phyloP scores from a whole-genome alignment of 2,888 invertebrate genomes.

The Apomyelois bistriatella region DNA sequence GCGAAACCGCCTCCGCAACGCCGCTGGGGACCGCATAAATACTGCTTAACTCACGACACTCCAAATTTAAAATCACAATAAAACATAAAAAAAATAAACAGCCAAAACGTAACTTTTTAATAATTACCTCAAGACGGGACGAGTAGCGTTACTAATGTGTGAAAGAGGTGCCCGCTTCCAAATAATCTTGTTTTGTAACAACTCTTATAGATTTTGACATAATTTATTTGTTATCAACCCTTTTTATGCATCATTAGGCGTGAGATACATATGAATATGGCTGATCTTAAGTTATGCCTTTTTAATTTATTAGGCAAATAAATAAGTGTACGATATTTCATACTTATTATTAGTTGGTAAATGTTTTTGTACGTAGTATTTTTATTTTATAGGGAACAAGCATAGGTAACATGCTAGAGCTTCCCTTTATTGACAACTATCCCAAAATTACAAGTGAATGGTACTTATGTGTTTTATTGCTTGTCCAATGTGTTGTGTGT shows the following conservation, averaged over 20 bases:
- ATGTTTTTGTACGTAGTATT: not conserved
- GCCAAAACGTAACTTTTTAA: constrained; percentile 60
- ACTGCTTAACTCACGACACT: constrained; percentile 72
- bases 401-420: too few relatives aligned
- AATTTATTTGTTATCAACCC: constrained; percentile 55
- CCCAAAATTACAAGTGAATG: too few relatives aligned
- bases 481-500: too few relatives aligned
- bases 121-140: constrained; percentile 65
- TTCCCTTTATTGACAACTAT: too few relatives aligned
- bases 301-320: constrained; percentile 17
- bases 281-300: constrained; percentile 18
- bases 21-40: constrained; percentile 76
- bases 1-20: constrained; percentile 55
- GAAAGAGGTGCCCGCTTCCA: constrained; percentile 62
- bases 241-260: constrained; percentile 41
- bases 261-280: constrained; percentile 39
- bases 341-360: not conserved
- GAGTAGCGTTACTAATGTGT: constrained; percentile 75
- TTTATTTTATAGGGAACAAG: not conserved
- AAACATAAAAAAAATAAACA: constrained; percentile 31
- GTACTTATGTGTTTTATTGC: too few relatives aligned
- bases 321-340: not conserved
- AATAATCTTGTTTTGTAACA: constrained; percentile 73
- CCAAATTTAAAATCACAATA: constrained; percentile 44
- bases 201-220: constrained; percentile 67